A percentile compares a stretch with the other conserved stretches of the same genome.
Conservation (phyloP, 2,113 vertebrate species). For the Anser brachyrhynchus region DNA sequence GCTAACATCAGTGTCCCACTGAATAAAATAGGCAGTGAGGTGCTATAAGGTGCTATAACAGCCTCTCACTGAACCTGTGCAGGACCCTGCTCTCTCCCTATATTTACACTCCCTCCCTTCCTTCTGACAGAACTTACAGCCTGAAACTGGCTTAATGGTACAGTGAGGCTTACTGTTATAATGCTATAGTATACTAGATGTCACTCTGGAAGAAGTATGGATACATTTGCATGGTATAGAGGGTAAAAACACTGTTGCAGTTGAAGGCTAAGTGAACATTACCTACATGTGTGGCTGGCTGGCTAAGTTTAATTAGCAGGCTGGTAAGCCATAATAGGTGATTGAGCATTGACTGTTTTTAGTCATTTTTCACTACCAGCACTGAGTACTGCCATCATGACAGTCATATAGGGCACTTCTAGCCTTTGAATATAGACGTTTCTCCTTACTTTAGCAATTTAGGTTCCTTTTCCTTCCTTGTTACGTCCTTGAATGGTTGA, state of each 20-base stretch:
- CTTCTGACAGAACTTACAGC: neutral
- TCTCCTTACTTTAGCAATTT: neutral
- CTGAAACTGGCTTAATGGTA: neutral
- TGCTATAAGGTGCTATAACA: neutral
- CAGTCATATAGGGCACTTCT: neutral
- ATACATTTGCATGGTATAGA: accelerated
- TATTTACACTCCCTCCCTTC: neutral
- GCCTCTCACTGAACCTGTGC: neutral
- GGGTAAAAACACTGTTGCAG: neutral
- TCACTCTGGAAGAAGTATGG: neutral
- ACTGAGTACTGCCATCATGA: neutral
- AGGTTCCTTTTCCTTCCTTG: neutral
- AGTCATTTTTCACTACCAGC: neutral
- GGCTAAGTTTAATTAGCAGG: neutral
- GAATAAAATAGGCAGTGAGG: neutral
- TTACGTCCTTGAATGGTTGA: neutral
- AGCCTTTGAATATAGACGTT: neutral
- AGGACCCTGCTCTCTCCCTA: neutral
- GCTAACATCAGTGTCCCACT: neutral
- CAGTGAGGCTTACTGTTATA: neutral
- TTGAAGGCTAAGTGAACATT: neutral
- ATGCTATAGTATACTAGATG: accelerated
- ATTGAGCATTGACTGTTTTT: neutral
- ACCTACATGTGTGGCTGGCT: neutral
- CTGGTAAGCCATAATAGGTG: neutral